Base-by-base conservation (phyloP, 2,888 invertebrate species). In the Andrena dorsata region DNA sequence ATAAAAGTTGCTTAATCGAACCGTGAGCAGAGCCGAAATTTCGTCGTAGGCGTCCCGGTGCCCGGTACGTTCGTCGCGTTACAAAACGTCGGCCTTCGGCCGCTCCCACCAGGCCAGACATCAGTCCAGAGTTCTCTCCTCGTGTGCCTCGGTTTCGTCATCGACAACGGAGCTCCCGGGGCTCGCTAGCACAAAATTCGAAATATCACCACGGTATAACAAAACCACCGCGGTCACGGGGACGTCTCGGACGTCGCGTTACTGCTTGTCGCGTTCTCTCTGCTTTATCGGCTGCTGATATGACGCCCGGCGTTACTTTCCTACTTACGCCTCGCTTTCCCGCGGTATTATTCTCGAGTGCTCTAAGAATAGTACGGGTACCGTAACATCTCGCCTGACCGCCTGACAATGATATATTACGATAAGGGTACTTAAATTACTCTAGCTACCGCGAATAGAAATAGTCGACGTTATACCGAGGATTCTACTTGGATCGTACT, bases 271-370 rank as follows among this genome's bases (percentile, higher is more conserved):
- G 72, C 69, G 56, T 80, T 80, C 80, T 80, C 82, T 84, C 90
- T 89, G 88, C 81, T 85, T 91, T 92, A 92, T 92, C 92, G 88
- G 82, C 91, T 66, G 89, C 79, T 84, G 91, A 90, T 91, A 90
- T 68, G 60, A 30, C 72, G 8, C 13, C n/a, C 20, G 47, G 47
- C 20, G 53, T 28, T 65, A 51, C 73, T 66, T 68, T 23, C 61
- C 16, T 64, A 56, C 66, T 76, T 72, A 77, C 32, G 65, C 32
- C 41, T 51, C 41, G 20, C 64, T 80, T 81, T 66, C 74, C 60
- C 74, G 53, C 58, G 76, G 70, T 76, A 58, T 66, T 64, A 82
- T 71, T 74, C 66, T 32, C 8, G 35, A 41, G 41, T 68, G 65
- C 76, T 3, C 56, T 78, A 78, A 85, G 78, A 85, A 85, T 85